Evolutionary conservation across 2,888 invertebrate species (phyloP), one percentile per base, ranked within the genome.

Genomic region (Agrilus biguttatus): DNA sequence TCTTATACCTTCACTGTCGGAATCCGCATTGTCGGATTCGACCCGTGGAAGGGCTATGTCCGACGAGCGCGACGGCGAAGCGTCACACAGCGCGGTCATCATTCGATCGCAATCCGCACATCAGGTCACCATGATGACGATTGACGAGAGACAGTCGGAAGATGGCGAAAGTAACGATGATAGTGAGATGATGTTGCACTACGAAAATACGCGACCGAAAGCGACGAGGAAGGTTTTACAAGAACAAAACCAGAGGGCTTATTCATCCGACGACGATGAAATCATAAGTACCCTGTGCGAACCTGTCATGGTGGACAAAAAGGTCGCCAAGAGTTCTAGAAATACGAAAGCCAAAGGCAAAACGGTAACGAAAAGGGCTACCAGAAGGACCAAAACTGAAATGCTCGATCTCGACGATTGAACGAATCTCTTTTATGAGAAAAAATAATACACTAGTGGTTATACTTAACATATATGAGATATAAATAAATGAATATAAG

Each of bases 321-420:
- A 28, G 28, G 10, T 28, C 8, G 3, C 52, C 44, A 54, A 54
- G 54, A 39, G 49, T 23, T 17, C 41, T 39, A 55, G 51, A 47
- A 36, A 40, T 19, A 37, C 48, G 33, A 57, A 55, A 48, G 37
- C 48, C 41, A 53, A 54, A 50, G 48, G 47, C 32, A 53, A 49
- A 40, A 44, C 49, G 23, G 52, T 47, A 19, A 52, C 54, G 44
- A 62, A 57, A 51, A 61, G 54, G 41, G 44, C 52, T 19, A 54
- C 57, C 49, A 61, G 56, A 47, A 44, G 44, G 14, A 45, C 50
- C 39, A 56, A 56, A 53, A 53, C 52, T 54, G 55, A 55, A 33
- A 51, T 55, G 41, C 44, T 43, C 41, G 55, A 54, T 35, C 47
- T 45, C 39, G 57, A 57, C 47, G 58, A 60, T 44, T 57, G 51